Conservation (phyloP, 2,888 invertebrate species). For the Dynastes hyllus region DNA sequence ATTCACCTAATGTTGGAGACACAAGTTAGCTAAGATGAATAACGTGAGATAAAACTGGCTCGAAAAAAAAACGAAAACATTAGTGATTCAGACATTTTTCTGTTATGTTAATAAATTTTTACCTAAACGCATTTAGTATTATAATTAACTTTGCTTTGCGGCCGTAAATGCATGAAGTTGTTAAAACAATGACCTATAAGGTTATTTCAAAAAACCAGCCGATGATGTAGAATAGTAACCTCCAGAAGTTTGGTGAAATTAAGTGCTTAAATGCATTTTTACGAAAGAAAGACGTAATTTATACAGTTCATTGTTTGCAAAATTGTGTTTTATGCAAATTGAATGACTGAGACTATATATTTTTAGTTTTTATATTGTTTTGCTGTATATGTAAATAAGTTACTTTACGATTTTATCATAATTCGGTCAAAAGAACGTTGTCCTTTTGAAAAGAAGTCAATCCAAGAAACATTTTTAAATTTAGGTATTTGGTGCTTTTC, state of each 20-base stretch:
- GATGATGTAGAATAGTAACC: not conserved
- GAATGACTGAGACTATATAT: too few species aligned
- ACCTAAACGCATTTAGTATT: conserved; percentile 33
- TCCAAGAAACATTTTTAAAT: too few species aligned
- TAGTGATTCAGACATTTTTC: conserved; percentile 37
- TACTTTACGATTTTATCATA: too few species aligned
- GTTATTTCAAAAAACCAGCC: not conserved
- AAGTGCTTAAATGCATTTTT: not conserved
- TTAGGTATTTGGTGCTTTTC: too few species aligned
- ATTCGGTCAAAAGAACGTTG: too few species aligned
- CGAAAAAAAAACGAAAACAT: conserved; percentile 32
- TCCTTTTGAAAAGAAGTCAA: too few species aligned
- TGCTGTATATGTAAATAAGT: too few species aligned
- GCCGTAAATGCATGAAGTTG: not conserved
- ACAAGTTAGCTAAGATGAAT: conserved; percentile 14
- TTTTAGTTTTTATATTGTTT: too few species aligned
- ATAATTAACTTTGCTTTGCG: not conserved
- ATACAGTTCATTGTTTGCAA: too few species aligned
- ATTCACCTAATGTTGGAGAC: conserved; percentile 17
- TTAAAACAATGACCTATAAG: conserved; percentile 25
- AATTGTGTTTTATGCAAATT: too few species aligned
- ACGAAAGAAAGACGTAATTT: not conserved
- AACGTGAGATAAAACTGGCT: conserved; percentile 20
- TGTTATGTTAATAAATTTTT: conserved; percentile 24
- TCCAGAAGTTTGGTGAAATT: not conserved